Base-by-base conservation (phyloP, 64 coral and sea anemone genomes). In the Anthopleura sola region DNA sequence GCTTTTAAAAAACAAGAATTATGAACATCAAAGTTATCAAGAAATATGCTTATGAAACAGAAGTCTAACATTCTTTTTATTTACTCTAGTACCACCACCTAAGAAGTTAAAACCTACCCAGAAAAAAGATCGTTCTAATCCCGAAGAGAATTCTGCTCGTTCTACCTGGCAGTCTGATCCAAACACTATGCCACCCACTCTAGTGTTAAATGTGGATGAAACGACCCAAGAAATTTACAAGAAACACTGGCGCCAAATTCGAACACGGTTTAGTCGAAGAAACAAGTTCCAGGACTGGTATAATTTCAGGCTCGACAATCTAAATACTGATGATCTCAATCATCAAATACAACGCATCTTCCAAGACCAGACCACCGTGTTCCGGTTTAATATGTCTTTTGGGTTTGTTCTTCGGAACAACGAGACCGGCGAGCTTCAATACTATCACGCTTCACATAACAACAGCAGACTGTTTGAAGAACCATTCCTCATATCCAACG, bases 401-500 rank as follows among this genome's bases (percentile, higher is more conserved):
- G 58, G 58, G 24, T 62, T 62, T 20, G 24, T 62, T 62, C 58
- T 62, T 20, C 58, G 23, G 24, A 62, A 62, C 58, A 62, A 62
- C 10, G 58, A 62, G 58, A 62, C 74, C 10, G 74, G 31, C 13
- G 10, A 76, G 16, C 74, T 76, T 76, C 74, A 76, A 39, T 76
- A 17, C 37, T 76, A 76, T 32, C 74, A 76, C 37, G 74, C 74
- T 76, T 76, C 74, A 34, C 74, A 76, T 76, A 76, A 76, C 15
- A 76, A 76, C 74, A 34, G 37, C 37, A n/a, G 74, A 34, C 31
- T 76, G 74, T 76, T 76, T 76, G 74, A 76, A 4, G 37, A 76
- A 39, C 74, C 74, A 12, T 36, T 76, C 74, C 74, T 76, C 10
- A 76, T 76, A 34, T 34, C 31, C 37, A 76, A 37, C 15, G 31